These are phyloP conservation scores for Trichonephila clavipes DNA, from an alignment of 1,140 invertebrate species.

Conservation along the genomic window DNA sequence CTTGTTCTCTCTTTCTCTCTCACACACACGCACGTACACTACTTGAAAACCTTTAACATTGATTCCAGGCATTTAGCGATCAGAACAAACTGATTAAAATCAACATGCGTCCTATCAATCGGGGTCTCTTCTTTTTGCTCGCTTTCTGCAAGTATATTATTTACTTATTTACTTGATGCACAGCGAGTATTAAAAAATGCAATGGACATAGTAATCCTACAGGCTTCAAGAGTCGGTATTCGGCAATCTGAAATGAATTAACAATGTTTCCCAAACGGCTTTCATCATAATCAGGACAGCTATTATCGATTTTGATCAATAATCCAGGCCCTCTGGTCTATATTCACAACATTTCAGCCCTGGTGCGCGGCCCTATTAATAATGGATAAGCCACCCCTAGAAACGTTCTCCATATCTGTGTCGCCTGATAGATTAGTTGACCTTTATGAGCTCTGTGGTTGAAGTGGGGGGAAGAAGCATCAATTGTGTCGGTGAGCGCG, in stretches of 20 bases:
- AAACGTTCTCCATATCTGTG: conserved; percentile 33
- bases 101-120: too few species aligned
- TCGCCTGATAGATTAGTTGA: conserved; percentile 48
- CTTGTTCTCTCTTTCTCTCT: too few species aligned
- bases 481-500: not conserved
- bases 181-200: too few species aligned
- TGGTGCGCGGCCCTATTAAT: conserved; percentile 8
- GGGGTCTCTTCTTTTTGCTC: too few species aligned
- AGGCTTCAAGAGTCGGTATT: not conserved
- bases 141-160: too few species aligned
- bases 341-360: not conserved
- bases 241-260: not conserved
- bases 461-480: not conserved
- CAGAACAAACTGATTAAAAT: too few species aligned
- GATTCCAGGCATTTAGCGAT: too few species aligned
- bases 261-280: not conserved
- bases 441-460: conserved; percentile 12
- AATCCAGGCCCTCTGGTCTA: not conserved
- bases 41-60: too few species aligned
- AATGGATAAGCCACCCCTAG: conserved; percentile 8
- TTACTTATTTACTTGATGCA: too few species aligned
- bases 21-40: too few species aligned
- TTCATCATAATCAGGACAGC: not conserved
- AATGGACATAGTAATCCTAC: not conserved
- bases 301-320: conserved; percentile 15